Evolutionary conservation across 2,797 vertebrate genomes (phyloP).

Genomic region (Stomatorhinus walkeri): DNA sequence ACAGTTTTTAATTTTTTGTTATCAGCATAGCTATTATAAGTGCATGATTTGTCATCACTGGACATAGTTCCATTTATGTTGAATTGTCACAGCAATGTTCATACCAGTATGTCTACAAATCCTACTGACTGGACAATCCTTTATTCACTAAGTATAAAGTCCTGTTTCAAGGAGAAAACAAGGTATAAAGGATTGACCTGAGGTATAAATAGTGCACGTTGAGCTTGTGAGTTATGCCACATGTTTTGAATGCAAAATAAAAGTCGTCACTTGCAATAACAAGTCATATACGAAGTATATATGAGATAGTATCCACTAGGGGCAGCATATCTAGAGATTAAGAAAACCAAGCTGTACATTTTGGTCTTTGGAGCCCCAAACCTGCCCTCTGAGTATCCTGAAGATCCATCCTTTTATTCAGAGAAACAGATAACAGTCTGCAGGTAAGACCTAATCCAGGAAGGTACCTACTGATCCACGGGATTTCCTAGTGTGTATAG

Average conservation of each 20-base stretch:
- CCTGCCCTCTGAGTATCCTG: neutral
- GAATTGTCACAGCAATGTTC: neutral
- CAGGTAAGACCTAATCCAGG: neutral
- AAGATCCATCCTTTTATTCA: neutral
- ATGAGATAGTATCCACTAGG: neutral
- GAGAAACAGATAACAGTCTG: neutral
- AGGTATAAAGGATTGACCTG: neutral
- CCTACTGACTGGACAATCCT: neutral
- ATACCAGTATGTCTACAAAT: neutral
- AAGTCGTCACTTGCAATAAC: neutral
- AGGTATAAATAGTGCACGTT: neutral
- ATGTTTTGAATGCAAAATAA: neutral
- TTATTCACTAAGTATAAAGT: neutral
- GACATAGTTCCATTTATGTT: neutral
- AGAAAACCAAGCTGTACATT: neutral
- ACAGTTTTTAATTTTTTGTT: neutral
- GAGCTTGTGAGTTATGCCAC: neutral
- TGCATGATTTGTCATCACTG: neutral
- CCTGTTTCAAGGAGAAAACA: neutral
- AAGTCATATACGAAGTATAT: neutral
- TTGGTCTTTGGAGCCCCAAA: neutral
- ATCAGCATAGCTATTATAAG: neutral
- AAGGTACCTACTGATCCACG: neutral
- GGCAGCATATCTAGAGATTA: neutral
- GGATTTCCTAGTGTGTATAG: neutral